Evolutionary conservation across 2,797 vertebrate species (phyloP), one percentile per base, ranked within the genome.

Genomic region (Tenualosa thibaudeaui): DNA sequence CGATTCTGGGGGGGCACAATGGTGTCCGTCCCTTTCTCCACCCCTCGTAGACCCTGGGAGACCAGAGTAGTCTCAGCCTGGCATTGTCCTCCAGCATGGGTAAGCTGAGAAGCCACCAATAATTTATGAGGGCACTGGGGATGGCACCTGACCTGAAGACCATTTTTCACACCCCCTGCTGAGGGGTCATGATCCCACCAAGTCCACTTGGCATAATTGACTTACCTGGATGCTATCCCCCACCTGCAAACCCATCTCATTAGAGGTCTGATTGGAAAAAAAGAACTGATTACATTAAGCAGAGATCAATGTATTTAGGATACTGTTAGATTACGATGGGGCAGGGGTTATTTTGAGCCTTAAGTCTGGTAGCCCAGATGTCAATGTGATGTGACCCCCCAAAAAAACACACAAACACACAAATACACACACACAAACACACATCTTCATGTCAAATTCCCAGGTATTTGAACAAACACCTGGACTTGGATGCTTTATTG

Each of bases 71-170:
- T 58, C 83, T 83, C 88, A 89, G 90, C 86, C 88, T 87, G 88
- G 87, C 92, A 92, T 93, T 94, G 93, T 92, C 90, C 90, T 60
- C 71, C 84, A 83, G 86, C 84, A 88, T 43, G 89, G 85, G 95
- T 96, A 96, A 96, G 58, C 24, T 85, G 96, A 96, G 94, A 95
- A 84, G 88, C 84, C 91, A 92, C 92, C 91, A 96, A 96, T 96
- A 95, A 96, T 96, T 96, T 89, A 96, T 96, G 94, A 90, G 65
- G 82, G 88, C 89, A 88, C 88, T 81, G 91, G 90, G 88, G 86
- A 90, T 91, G 90, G 90, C 93, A 92, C 93, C 91, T 90, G 89
- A 90, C 89, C 88, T 88, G 89, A 89, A 86, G 90, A 90, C 87
- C 87, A 84, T 84, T 91, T 90, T 89, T 87, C 87, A 81, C 86